Evolutionary conservation across 2,888 invertebrate genomes (phyloP), one percentile per base, ranked within the genome.

Genomic region (Oscheius sp.): DNA sequence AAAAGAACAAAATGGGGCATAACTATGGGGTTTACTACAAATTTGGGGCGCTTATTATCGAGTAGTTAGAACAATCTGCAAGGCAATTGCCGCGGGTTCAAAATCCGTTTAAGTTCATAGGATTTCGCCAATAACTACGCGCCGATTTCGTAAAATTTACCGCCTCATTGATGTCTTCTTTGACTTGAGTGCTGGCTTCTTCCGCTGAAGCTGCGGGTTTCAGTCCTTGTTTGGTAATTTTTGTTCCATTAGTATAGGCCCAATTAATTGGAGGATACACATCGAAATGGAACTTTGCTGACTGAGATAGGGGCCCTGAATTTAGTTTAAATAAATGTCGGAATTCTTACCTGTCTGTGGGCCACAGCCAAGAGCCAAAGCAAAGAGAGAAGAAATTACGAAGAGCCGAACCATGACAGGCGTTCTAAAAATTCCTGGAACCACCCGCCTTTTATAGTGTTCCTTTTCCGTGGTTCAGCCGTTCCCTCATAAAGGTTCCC

Each of bases 191-290:
- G 13, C 5, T n/a, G 13, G 49, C 49, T 5, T 16, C 16, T 5
- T 5, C 16, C n/a, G 13, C 3, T n/a, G 49, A 7, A 3, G 49
- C 3, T 49, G 3, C 6, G 13, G 49, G 49, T 35, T 35, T 35
- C 16, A 16, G n/a, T n/a, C n/a, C 49, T n/a, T 2, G 16, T 13
- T 49, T 49, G 6, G 5, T 3, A n/a, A 16, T 13, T 5, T 16
- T 13, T 3, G 6, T 18, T 49, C n/a, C 16, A 13, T 49, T 18
- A 49, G 3, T 7, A 18, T n/a, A 49, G n/a, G 27, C 7, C 58
- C 58, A 58, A n/a, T 2, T n/a, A 12, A 58, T 2, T 1, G 58
- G 58, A 16, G 58, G 58, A 29, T 58, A 58, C 27, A 58, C 29
- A 13, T 25, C n/a, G 13, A 58, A 58, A 2, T 29, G 25, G 29